Percentiles rank a stretch among this genome's conserved stretches.
phyloP scores from a whole-genome alignment of 2,797 vertebrate genomes.

The Betta splendens region DNA sequence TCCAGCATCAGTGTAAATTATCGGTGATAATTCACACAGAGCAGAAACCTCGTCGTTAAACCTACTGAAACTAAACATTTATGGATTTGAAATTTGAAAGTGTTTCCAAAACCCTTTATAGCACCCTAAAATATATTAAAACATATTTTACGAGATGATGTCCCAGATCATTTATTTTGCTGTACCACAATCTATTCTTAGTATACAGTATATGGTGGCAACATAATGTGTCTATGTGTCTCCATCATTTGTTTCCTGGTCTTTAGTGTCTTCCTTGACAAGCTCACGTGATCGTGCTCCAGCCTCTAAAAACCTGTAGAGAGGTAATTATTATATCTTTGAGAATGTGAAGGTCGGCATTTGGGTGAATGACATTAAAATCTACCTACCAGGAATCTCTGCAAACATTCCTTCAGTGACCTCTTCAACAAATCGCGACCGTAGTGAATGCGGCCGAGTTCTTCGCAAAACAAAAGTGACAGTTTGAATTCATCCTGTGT shows the following conservation, averaged over 20 bases:
- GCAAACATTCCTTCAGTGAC: slow-evolving; percentile 16
- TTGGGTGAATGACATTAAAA: slow-evolving; percentile 23
- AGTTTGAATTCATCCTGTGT: slow-evolving; percentile 14
- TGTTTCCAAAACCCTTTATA: too few species aligned
- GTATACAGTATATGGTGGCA: too few species aligned
- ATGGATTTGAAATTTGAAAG: too few species aligned
- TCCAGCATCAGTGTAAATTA: too few species aligned
- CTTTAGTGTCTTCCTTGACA: slow-evolving; percentile 6
- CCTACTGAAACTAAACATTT: too few species aligned
- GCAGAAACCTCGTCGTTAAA: too few species aligned
- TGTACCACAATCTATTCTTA: too few species aligned
- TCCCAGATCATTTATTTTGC: too few species aligned
- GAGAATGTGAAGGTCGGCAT: slow-evolving; percentile 18
- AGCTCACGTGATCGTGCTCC: neutral
- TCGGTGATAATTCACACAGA: too few species aligned
- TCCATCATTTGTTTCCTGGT: slow-evolving; percentile 8
- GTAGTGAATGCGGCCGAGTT: slow-evolving; percentile 14
- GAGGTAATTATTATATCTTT: slow-evolving; percentile 4
- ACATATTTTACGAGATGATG: too few species aligned
- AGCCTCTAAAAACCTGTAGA: slow-evolving; percentile 8
- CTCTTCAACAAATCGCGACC: slow-evolving; percentile 7
- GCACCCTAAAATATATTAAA: too few species aligned
- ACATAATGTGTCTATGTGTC: too few species aligned
- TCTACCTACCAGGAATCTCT: slow-evolving; percentile 21
- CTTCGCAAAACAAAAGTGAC: slow-evolving; percentile 5